These are phyloP conservation scores for Nematolebias whitei DNA, from an alignment of 2,113 vertebrate genomes.

Conservation along the genomic window DNA sequence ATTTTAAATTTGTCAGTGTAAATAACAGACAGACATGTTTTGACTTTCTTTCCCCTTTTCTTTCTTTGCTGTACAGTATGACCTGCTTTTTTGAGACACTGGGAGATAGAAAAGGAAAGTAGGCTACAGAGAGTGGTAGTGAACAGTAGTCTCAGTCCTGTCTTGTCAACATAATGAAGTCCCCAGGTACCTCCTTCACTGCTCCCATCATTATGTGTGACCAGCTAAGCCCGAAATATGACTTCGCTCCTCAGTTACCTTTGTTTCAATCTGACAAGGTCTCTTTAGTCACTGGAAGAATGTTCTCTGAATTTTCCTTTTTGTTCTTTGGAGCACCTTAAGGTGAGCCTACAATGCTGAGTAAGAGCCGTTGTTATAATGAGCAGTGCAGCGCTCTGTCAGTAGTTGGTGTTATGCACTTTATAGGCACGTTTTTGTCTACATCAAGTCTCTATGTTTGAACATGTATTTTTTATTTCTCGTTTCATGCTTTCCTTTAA, in stretches of 20 bases:
- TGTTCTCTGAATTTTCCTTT: slow-evolving; percentile 11
- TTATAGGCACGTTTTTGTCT: not conserved
- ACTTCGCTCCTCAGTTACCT: slow-evolving; percentile 43
- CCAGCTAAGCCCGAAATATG: slow-evolving; percentile 53
- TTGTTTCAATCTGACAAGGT: slow-evolving; percentile 36
- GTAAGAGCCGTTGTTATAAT: not conserved
- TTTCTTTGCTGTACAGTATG: not conserved
- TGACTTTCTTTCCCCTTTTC: not conserved
- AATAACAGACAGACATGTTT: not conserved
- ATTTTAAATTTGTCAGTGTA: slow-evolving; percentile 12
- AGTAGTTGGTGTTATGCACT: not conserved
- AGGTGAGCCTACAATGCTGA: slow-evolving; percentile 6
- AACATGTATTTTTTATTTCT: not conserved
- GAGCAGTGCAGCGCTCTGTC: not conserved
- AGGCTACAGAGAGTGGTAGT: slow-evolving; percentile 18
- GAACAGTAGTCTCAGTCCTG: slow-evolving; percentile 43
- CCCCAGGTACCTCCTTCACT: slow-evolving; percentile 69
- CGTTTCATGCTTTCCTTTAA: slow-evolving; percentile 65
- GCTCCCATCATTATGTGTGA: slow-evolving; percentile 68
- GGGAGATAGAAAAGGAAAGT: slow-evolving; percentile 19
- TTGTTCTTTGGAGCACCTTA: slow-evolving; percentile 11
- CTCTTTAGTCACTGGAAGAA: slow-evolving; percentile 31
- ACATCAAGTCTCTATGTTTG: not conserved
- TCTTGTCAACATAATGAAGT: slow-evolving; percentile 76
- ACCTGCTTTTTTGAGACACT: slow-evolving; percentile 11